Conservation (phyloP, 2,888 invertebrate species). For the Cephus runcator region DNA sequence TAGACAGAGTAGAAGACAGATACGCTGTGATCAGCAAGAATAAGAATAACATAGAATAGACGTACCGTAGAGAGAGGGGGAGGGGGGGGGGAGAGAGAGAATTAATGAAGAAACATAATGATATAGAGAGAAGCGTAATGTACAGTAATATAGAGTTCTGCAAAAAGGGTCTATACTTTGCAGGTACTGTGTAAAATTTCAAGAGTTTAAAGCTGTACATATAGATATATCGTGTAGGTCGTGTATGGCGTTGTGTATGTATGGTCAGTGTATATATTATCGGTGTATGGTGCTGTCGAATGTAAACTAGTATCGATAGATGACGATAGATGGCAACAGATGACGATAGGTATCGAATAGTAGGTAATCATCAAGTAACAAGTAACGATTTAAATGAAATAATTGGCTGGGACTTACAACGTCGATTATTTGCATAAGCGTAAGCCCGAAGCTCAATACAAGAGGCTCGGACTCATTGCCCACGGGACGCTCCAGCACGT, state of each 20-base stretch:
- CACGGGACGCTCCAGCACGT: constrained; percentile 93
- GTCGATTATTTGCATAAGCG: constrained; percentile 97
- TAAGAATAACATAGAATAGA: background rate
- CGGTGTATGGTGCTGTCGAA: too few species aligned
- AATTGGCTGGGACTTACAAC: constrained; percentile 77
- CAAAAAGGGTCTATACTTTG: too few species aligned
- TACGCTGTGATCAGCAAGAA: background rate
- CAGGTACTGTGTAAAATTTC: too few species aligned
- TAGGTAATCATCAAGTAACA: background rate
- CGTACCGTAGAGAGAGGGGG: background rate
- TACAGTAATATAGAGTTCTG: too few species aligned
- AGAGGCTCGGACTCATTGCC: constrained; percentile 96
- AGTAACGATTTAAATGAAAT: background rate
- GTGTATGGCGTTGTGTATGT: too few species aligned
- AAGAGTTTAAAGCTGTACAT: too few species aligned
- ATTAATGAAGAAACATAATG: background rate
- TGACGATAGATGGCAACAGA: background rate
- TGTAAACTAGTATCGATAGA: background rate
- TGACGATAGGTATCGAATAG: background rate
- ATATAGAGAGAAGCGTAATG: too few species aligned
- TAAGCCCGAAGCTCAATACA: constrained; percentile 95
- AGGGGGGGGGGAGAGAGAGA: background rate
- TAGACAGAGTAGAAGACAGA: too few species aligned
- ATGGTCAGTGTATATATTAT: too few species aligned
- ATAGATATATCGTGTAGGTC: too few species aligned